Base-by-base conservation (phyloP, 2,113 vertebrate species). In the Coptodon rendalli region DNA sequence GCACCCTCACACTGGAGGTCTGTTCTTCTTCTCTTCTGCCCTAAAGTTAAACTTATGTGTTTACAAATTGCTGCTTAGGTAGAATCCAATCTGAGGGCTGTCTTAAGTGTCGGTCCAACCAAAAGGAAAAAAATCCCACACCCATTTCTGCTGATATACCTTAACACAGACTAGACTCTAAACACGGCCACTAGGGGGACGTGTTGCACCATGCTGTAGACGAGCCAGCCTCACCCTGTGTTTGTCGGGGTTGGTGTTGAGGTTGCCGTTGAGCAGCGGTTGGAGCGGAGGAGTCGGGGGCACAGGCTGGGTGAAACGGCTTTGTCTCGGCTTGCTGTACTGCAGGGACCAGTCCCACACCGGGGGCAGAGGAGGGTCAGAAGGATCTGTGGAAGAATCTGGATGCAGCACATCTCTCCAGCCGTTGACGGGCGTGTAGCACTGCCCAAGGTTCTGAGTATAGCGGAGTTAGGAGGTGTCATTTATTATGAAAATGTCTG, bases 271-370 rank as follows among this genome's bases (percentile, higher is more conserved):
- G 80, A 95, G 95, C 63, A 96, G 86, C 2, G 36, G 89, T 6
- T 6, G 94, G 54, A 81, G 71, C 0, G 63, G 6, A 2, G 76
- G 22, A 2, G 36, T 11, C 3, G 90, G 78, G 76, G 96, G 94
- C 16, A 94, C 66, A 0, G 97, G 97, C 59, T 98, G 98, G 29
- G 73, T 91, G 96, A 99, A 99, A 0, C 88, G 92, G 3, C 93
- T 92, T 38, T 86, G 96, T 38, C 97, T 97, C 82, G 95, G 91
- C 4, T 90, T 93, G 93, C 89, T 96, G 95, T 97, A 98, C 93
- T 97, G 97, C 63, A 97, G 95, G 6, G 93, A 93, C 98, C 98
- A 99, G 93, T 97, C 97, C 98, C 98, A 99, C n/a, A 97, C 96
- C 0, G 95, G 45, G 7, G 95, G 96, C 43, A 95, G 87, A 1